These are phyloP conservation scores for Cyprinella venusta DNA, from an alignment of 2,797 vertebrate genomes.

Conservation along the genomic window DNA sequence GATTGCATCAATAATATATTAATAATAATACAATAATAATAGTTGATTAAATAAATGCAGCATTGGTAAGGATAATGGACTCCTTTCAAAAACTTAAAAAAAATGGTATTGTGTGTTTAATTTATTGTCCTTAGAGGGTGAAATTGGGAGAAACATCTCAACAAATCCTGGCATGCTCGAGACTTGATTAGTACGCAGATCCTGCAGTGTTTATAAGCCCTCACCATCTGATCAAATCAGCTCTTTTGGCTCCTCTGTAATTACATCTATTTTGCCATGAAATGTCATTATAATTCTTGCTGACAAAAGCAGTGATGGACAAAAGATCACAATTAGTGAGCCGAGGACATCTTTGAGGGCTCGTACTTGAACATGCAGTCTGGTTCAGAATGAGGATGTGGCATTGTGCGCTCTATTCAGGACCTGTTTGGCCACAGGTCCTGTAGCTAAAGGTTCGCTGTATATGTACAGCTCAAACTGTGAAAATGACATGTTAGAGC, in stretches of 20 bases:
- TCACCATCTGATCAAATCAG: conserved; percentile 57
- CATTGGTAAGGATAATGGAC: background rate
- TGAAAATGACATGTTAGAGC: conserved; percentile 6
- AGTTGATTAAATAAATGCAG: background rate
- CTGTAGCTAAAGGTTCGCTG: conserved; percentile 7
- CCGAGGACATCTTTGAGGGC: conserved; percentile 32
- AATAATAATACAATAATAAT: too few relatives aligned
- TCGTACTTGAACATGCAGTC: conserved; percentile 33
- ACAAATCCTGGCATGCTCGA: conserved; percentile 30
- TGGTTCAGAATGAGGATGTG: conserved; percentile 32
- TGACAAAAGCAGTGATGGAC: conserved; percentile 48
- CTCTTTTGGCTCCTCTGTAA: conserved; percentile 55
- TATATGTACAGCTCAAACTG: background rate
- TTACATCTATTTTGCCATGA: conserved; percentile 51
- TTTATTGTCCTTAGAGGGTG: background rate
- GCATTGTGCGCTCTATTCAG: conserved; percentile 28
- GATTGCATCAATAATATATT: too few relatives aligned
- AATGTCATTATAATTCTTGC: conserved; percentile 44
- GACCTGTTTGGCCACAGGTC: conserved; percentile 45
- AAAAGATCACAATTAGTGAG: conserved; percentile 53
- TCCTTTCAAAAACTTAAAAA: background rate
- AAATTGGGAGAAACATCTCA: conserved; percentile 23
- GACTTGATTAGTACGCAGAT: conserved; percentile 56
- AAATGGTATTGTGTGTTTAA: background rate
- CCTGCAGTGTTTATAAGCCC: conserved; percentile 45